These are phyloP conservation scores for Anabacerthia variegaticeps DNA, from an alignment of 2,797 vertebrate species.

Conservation along the genomic window DNA sequence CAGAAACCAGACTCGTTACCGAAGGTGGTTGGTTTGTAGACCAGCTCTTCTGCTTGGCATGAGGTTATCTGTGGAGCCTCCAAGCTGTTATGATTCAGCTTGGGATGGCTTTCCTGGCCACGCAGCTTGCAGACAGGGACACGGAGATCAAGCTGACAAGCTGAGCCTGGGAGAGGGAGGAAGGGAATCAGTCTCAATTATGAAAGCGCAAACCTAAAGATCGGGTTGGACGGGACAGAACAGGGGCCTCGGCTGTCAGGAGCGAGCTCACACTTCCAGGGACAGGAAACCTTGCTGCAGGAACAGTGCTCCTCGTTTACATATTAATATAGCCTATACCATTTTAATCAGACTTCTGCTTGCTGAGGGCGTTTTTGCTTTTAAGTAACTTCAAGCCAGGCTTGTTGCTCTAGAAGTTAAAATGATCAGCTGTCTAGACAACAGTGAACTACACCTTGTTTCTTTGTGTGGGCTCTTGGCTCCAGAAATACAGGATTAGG, in stretches of 20 bases:
- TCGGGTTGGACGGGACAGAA: not conserved
- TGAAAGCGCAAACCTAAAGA: not conserved
- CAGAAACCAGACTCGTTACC: constrained; percentile 37
- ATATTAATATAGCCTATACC: constrained; percentile 16
- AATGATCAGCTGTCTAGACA: constrained; percentile 64
- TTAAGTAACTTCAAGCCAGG: constrained; percentile 68
- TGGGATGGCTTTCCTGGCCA: not conserved
- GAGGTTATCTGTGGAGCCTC: constrained; percentile 37
- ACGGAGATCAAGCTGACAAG: not conserved
- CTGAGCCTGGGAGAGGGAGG: not conserved
- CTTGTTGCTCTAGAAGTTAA: constrained; percentile 58
- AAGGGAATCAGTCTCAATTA: not conserved
- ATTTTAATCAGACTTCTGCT: constrained; percentile 38
- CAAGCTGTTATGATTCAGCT: constrained; percentile 46
- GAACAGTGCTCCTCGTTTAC: not conserved
- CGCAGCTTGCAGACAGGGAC: not conserved
- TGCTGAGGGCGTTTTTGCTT: constrained; percentile 51
- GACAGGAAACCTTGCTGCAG: constrained; percentile 34
- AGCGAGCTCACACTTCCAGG: not conserved
- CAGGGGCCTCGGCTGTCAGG: not conserved
- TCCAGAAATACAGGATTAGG: constrained; percentile 27
- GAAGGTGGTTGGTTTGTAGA: constrained; percentile 42
- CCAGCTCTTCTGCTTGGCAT: constrained; percentile 43
- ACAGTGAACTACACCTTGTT: constrained; percentile 25
- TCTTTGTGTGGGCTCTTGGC: not conserved